phyloP scores from a whole-genome alignment of 2,888 invertebrate species.

The Epinotia nisella region DNA sequence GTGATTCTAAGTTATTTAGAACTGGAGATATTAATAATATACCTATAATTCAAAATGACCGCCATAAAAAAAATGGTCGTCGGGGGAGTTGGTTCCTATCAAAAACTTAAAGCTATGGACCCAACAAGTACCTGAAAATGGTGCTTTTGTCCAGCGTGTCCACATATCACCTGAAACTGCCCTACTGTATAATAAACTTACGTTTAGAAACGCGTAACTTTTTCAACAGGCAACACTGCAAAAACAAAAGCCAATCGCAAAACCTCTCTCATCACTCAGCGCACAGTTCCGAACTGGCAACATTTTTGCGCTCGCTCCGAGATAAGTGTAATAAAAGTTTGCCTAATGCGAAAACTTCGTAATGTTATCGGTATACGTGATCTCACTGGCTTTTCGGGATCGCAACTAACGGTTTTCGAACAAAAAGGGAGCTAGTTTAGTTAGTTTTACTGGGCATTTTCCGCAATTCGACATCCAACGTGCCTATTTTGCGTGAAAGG shows the following conservation, averaged over 20 bases:
- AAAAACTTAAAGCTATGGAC: too few relatives aligned
- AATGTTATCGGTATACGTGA: constrained; percentile 84
- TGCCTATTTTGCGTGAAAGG: too few relatives aligned
- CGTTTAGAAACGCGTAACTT: background rate
- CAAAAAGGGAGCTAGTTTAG: constrained; percentile 16
- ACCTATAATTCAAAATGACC: too few relatives aligned
- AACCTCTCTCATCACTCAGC: constrained; percentile 49
- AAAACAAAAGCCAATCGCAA: constrained; percentile 44
- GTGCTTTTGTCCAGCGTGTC: too few relatives aligned
- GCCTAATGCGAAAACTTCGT: constrained; percentile 81
- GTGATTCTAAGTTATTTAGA: too few relatives aligned
- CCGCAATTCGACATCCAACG: too few relatives aligned
- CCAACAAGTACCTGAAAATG: too few relatives aligned
- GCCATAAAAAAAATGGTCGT: too few relatives aligned
- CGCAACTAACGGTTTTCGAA: constrained; percentile 72
- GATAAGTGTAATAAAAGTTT: constrained; percentile 84
- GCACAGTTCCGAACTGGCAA: constrained; percentile 49
- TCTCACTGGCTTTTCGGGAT: constrained; percentile 76
- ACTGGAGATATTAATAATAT: too few relatives aligned
- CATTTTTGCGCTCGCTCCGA: constrained; percentile 70
- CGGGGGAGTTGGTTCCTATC: too few relatives aligned
- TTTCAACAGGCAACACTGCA: background rate
- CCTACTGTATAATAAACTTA: too few relatives aligned
- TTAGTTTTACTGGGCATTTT: constrained; percentile 21
- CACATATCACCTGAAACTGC: too few relatives aligned